A percentile compares a stretch with the other conserved stretches of the same genome.
Evolutionary conservation across 2,113 vertebrate species (phyloP).

Genomic region (Zosterops hypoxanthus): DNA sequence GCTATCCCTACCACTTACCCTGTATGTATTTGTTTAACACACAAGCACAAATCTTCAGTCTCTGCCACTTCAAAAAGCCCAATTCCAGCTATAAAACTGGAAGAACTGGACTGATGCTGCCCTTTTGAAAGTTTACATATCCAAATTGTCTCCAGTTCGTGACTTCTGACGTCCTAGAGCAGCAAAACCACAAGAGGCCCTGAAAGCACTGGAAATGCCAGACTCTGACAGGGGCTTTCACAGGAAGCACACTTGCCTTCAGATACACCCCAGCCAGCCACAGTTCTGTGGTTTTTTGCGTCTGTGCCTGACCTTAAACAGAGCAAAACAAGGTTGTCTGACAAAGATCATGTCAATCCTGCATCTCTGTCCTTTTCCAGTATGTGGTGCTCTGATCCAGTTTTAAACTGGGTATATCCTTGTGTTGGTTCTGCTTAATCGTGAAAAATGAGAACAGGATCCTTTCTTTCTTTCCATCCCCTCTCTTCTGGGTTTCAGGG

Average conservation of each 20-base stretch:
- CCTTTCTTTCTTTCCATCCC: too few species aligned
- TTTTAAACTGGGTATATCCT: background rate
- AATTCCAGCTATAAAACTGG: background rate
- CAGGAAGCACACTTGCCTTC: background rate
- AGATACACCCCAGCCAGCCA: background rate
- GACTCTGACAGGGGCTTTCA: background rate
- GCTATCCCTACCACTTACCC: fast-evolving
- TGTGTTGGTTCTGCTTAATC: background rate
- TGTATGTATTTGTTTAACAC: background rate
- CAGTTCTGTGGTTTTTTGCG: background rate
- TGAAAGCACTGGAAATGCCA: fast-evolving
- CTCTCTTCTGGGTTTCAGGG: background rate
- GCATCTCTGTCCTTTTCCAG: background rate
- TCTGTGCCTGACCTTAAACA: background rate
- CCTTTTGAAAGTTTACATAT: background rate
- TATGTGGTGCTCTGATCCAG: background rate
- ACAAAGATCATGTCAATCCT: background rate
- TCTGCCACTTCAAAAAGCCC: background rate
- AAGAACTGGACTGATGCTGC: background rate
- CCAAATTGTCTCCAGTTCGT: background rate
- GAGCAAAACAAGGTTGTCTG: background rate
- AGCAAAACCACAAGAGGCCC: background rate
- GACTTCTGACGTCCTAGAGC: fast-evolving
- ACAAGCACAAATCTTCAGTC: background rate
- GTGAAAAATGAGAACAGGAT: background rate